These are phyloP conservation scores for Limanda limanda DNA, from an alignment of 2,113 vertebrate genomes.

Conservation along the genomic window DNA sequence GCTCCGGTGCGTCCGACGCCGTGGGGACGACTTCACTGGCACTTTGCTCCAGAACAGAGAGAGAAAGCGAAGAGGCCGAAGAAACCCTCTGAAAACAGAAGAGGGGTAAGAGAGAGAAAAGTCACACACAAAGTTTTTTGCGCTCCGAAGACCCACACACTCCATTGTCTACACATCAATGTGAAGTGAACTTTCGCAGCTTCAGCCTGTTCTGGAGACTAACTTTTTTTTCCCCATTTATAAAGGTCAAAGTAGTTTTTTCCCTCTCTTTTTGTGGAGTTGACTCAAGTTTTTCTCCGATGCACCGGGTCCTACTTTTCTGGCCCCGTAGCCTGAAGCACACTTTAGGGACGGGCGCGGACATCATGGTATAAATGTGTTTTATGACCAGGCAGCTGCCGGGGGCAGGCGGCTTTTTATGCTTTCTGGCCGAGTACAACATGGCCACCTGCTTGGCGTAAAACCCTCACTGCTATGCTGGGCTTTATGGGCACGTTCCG, in stretches of 20 bases:
- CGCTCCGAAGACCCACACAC: neutral
- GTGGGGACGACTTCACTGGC: conserved; percentile 71
- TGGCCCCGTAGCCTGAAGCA: conserved; percentile 63
- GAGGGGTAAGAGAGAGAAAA: conserved; percentile 49
- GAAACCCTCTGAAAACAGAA: conserved; percentile 42
- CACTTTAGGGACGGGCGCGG: conserved; percentile 72
- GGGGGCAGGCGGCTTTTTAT: conserved; percentile 76
- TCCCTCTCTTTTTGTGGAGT: conserved; percentile 1
- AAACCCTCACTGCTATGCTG: conserved; percentile 67
- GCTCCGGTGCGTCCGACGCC: conserved; percentile 66
- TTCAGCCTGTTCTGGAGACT: neutral
- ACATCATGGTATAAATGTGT: conserved; percentile 83
- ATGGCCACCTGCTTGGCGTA: conserved; percentile 81
- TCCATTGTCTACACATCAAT: conserved; percentile 7
- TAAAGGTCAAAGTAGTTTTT: conserved; percentile 23
- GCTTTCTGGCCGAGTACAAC: conserved; percentile 76
- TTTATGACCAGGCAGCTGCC: conserved; percentile 83
- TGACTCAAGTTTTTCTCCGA: conserved; percentile 43
- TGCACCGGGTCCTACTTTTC: conserved; percentile 46
- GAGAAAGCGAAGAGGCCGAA: conserved; percentile 51
- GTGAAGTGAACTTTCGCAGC: conserved; percentile 16
- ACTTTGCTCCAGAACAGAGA: conserved; percentile 64
- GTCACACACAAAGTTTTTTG: conserved; percentile 33
- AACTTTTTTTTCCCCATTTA: neutral
- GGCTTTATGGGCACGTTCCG: conserved; percentile 68